These are phyloP conservation scores for Sebastes diaconus DNA, from an alignment of 2,797 vertebrate genomes.

Conservation along the genomic window DNA sequence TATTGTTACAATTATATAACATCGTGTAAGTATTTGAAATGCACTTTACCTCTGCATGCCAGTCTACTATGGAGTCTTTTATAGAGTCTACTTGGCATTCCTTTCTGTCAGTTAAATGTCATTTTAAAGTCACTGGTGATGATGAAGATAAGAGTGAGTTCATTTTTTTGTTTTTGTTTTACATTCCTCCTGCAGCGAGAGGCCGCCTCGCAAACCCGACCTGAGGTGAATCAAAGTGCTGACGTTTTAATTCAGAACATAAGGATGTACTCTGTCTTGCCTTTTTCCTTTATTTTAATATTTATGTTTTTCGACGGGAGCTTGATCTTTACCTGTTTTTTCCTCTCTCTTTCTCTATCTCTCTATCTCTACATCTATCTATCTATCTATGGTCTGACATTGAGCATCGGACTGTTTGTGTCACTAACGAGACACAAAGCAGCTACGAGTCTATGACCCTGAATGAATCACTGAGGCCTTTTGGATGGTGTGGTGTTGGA, in stretches of 20 bases:
- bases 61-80: too few species aligned
- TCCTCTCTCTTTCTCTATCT: not conserved
- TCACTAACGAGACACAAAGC: not conserved
- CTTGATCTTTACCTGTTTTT: not conserved
- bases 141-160: slow-evolving; percentile 13
- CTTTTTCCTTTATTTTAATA: not conserved
- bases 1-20: not conserved
- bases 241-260: not conserved
- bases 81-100: not conserved
- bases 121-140: slow-evolving; percentile 6
- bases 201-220: slow-evolving; percentile 75
- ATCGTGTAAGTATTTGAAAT: slow-evolving; percentile 25
- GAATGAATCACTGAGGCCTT: not conserved
- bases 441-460: not conserved
- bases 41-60: slow-evolving; percentile 13
- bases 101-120: not conserved
- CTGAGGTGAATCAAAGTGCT: slow-evolving; percentile 71
- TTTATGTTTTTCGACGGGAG: not conserved
- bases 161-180: slow-evolving; percentile 27
- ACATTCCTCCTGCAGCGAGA: slow-evolving; percentile 70
- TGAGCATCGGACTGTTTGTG: slow-evolving; percentile 1
- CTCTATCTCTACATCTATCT: not conserved
- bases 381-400: not conserved
- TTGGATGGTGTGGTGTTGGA: slow-evolving; percentile 4
- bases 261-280: not conserved